Evolutionary conservation across 2,888 invertebrate species (phyloP).

Genomic region (Athripsodes cinereus): DNA sequence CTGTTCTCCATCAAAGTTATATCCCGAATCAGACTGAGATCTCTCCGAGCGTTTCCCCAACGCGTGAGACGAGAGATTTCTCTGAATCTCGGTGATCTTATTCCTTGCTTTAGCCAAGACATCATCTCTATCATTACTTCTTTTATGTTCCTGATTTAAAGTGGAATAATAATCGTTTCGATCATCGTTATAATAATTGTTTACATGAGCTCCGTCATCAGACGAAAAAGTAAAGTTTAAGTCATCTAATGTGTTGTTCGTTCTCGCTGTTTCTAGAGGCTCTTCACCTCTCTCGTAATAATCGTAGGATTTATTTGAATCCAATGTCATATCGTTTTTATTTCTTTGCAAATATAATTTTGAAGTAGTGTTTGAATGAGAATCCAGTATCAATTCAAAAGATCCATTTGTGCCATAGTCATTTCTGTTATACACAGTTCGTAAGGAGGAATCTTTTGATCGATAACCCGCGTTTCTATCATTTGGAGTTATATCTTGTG

Average conservation of each 20-base stretch:
- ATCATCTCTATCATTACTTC: slow-evolving; percentile 15
- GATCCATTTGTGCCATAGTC: slow-evolving; percentile 2
- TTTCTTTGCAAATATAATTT: slow-evolving; percentile 33
- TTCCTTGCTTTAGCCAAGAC: slow-evolving; percentile 22
- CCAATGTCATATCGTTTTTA: slow-evolving; percentile 27
- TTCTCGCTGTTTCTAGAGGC: slow-evolving; percentile 41
- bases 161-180: slow-evolving; percentile 8
- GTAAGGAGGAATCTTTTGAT: slow-evolving; percentile 2
- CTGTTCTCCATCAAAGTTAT: slow-evolving; percentile 11
- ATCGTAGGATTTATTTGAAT: slow-evolving; percentile 32
- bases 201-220: slow-evolving; percentile 32
- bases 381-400: slow-evolving; percentile 17
- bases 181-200: slow-evolving; percentile 11
- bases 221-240: slow-evolving; percentile 46
- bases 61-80: slow-evolving; percentile 23
- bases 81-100: slow-evolving; percentile 25
- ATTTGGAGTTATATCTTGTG: slow-evolving; percentile 6
- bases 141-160: neutral
- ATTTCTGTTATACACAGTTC: neutral
- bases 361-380: neutral
- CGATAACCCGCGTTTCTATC: neutral
- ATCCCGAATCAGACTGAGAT: slow-evolving; percentile 6
- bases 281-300: slow-evolving; percentile 40
- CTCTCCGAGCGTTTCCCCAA: slow-evolving; percentile 8
- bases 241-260: slow-evolving; percentile 48